A percentile compares a stretch with the other conserved stretches of the same genome.
phyloP scores from a whole-genome alignment of 2,888 invertebrate species.

The Drosophila yooni region DNA sequence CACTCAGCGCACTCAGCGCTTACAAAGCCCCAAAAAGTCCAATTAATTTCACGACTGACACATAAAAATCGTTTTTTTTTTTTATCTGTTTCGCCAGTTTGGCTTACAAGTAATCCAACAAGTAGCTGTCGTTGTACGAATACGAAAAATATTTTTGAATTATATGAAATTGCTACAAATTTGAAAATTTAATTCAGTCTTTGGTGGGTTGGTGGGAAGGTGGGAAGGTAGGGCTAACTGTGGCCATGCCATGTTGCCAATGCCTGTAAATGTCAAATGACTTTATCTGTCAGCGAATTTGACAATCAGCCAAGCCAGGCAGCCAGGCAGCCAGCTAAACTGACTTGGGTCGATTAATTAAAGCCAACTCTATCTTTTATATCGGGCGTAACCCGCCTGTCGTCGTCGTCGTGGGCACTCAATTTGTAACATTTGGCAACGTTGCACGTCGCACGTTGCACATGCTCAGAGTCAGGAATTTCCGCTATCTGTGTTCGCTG shows the following conservation, averaged over 20 bases:
- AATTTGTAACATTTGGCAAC: constrained; percentile 58
- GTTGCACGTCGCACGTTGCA: constrained; percentile 20
- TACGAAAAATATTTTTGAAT: constrained; percentile 24
- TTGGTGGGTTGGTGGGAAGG: constrained; percentile 1
- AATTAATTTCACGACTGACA: constrained; percentile 75
- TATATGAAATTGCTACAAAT: constrained; percentile 78
- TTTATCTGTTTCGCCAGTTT: constrained; percentile 67
- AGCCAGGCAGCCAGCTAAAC: constrained; percentile 20
- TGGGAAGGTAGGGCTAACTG: constrained; percentile 18
- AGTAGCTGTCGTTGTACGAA: constrained; percentile 47
- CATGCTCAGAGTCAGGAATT: constrained; percentile 31
- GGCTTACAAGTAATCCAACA: constrained; percentile 66
- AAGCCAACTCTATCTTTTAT: constrained; percentile 48
- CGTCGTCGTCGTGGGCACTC: constrained; percentile 47
- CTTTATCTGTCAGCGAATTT: constrained; percentile 79
- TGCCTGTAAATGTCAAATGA: constrained; percentile 80
- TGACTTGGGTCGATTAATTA: constrained; percentile 68
- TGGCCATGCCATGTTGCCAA: constrained; percentile 60
- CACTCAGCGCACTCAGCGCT: constrained; percentile 79
- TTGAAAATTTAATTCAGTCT: constrained; percentile 61
- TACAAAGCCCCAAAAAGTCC: constrained; percentile 84
- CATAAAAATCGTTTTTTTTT: constrained; percentile 77
- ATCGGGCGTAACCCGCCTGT: constrained; percentile 68
- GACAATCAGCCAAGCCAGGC: constrained; percentile 64
- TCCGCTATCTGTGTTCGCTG: constrained; percentile 29